A percentile compares a stretch with the other conserved stretches of the same genome.
Conservation (phyloP, 2,113 vertebrate species). For the Monarcha castaneiventris region DNA sequence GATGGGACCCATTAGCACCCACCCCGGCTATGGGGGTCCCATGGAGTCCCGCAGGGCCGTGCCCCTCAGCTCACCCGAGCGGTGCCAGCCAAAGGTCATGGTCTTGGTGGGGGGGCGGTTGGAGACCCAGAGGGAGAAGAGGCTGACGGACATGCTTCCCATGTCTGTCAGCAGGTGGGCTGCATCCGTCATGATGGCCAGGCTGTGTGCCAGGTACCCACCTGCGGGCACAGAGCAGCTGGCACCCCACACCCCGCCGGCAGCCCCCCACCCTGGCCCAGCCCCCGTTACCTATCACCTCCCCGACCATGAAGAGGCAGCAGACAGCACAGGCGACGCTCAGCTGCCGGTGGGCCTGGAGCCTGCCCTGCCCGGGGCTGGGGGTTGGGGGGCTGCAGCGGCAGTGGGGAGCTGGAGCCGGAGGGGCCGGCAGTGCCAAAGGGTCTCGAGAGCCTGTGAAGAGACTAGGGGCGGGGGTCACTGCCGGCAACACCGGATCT, state of each 20-base stretch:
- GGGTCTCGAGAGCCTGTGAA: constrained; percentile 71
- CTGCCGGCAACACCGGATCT: accelerated
- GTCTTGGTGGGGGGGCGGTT: constrained; percentile 85
- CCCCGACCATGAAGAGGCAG: constrained; percentile 93
- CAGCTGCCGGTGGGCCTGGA: constrained; percentile 85
- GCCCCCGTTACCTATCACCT: constrained; percentile 73
- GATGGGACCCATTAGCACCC: neutral
- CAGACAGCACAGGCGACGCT: constrained; percentile 87
- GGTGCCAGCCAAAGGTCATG: constrained; percentile 96
- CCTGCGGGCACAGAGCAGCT: constrained; percentile 70
- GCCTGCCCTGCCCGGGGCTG: constrained; percentile 65
- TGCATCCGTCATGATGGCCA: constrained; percentile 96
- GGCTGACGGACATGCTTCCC: constrained; percentile 93
- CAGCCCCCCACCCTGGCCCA: neutral
- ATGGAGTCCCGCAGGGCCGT: accelerated
- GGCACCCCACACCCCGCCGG: accelerated
- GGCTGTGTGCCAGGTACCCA: constrained; percentile 92
- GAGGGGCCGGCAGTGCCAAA: constrained; percentile 47
- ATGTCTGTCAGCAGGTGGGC: constrained; percentile 93
- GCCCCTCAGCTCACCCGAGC: constrained; percentile 79
- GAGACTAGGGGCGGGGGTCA: constrained; percentile 25
- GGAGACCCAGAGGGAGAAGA: constrained; percentile 96
- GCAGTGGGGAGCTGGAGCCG: constrained; percentile 64
- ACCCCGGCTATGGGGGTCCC: accelerated
- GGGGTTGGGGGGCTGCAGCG: constrained; percentile 39